These are phyloP conservation scores for Ethmia dodecea DNA, from an alignment of 2,888 invertebrate genomes.

Conservation along the genomic window DNA sequence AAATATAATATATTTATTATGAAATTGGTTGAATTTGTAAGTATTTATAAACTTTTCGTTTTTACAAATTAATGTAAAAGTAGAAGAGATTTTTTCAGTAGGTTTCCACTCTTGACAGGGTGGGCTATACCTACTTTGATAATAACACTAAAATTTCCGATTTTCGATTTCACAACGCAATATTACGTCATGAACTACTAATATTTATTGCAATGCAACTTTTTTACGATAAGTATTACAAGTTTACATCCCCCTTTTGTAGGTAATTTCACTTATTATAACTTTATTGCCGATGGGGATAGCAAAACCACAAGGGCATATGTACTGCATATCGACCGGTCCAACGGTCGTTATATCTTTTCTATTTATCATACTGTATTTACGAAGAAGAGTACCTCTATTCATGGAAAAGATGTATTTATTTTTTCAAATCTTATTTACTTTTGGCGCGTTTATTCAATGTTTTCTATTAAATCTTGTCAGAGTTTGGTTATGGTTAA, in stretches of 20 bases:
- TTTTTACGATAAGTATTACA: too few relatives aligned
- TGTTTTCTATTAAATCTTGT: slow-evolving; percentile 62
- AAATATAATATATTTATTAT: slow-evolving; percentile 69
- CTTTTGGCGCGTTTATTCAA: slow-evolving; percentile 67
- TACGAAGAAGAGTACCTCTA: slow-evolving; percentile 59
- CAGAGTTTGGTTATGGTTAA: slow-evolving; percentile 60
- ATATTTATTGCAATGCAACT: too few relatives aligned
- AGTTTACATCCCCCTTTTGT: slow-evolving; percentile 33
- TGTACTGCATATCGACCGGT: slow-evolving; percentile 69
- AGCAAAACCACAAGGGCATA: slow-evolving; percentile 57
- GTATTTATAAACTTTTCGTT: too few relatives aligned
- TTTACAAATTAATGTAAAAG: too few relatives aligned
- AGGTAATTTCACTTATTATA: slow-evolving; percentile 53
- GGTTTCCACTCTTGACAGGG: too few relatives aligned
- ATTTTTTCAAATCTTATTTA: slow-evolving; percentile 69
- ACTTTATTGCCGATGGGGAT: slow-evolving; percentile 46
- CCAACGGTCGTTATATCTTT: slow-evolving; percentile 63
- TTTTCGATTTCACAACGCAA: too few relatives aligned
- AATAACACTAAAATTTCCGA: too few relatives aligned
- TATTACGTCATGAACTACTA: too few relatives aligned
- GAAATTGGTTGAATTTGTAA: slow-evolving; percentile 70
- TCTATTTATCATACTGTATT: slow-evolving; percentile 56
- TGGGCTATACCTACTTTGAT: too few relatives aligned
- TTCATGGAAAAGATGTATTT: slow-evolving; percentile 73
- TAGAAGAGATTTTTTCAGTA: too few relatives aligned